A percentile compares a stretch with the other conserved stretches of the same genome.
These are phyloP conservation scores for Thomomys bottae DNA, from an alignment of 2,113 vertebrate genomes.

Conservation along the genomic window DNA sequence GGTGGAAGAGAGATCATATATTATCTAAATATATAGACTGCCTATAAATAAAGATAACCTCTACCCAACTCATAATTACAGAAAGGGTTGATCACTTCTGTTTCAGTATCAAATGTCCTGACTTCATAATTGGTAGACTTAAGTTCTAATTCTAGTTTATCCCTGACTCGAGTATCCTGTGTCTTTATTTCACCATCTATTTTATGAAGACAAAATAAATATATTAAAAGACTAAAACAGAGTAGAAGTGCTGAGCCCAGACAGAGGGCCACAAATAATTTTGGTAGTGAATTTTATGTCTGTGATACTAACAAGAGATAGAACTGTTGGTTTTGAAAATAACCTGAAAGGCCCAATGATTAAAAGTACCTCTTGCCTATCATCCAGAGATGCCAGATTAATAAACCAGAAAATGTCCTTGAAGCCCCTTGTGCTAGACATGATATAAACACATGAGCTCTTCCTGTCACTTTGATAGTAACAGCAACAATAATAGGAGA, in stretches of 20 bases:
- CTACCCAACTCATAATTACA: constrained; percentile 14
- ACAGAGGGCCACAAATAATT: neutral
- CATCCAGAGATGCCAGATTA: neutral
- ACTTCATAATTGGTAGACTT: constrained; percentile 77
- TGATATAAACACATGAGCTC: neutral
- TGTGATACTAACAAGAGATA: neutral
- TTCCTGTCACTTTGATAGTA: neutral
- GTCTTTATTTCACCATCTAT: constrained; percentile 52
- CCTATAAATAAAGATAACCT: constrained; percentile 56
- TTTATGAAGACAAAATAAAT: constrained; percentile 73
- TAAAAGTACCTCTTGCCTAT: neutral
- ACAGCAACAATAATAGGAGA: neutral
- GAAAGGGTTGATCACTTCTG: neutral
- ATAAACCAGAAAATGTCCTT: neutral
- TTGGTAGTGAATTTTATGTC: neutral
- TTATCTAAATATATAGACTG: constrained; percentile 2
- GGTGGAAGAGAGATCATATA: neutral
- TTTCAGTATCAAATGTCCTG: constrained; percentile 66
- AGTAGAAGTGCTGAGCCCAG: neutral
- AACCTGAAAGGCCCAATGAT: neutral
- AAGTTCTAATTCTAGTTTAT: constrained; percentile 76
- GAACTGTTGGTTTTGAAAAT: constrained; percentile 12
- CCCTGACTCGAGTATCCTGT: constrained; percentile 61
- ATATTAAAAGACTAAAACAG: constrained; percentile 18
- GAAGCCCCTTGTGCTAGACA: neutral